A percentile compares a stretch with the other conserved stretches of the same genome.
These are phyloP conservation scores for Tadarida brasiliensis DNA, from an alignment of 2,797 vertebrate species.

Conservation along the genomic window DNA sequence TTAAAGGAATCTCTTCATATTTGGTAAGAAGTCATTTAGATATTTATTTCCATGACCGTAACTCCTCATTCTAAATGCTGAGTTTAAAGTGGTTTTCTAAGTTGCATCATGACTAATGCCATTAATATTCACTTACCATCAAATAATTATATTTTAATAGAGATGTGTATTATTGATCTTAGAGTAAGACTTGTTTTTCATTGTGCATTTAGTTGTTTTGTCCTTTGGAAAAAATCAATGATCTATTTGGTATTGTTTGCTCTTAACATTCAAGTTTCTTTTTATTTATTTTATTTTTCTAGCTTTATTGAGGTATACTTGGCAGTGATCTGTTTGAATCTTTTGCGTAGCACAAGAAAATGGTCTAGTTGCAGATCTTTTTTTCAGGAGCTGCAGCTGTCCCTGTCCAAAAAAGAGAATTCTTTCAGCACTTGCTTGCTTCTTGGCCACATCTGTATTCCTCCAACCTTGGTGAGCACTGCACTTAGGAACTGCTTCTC, in stretches of 20 bases:
- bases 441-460: not conserved
- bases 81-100: constrained; percentile 59
- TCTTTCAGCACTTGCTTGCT: not conserved
- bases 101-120: not conserved
- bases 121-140: not conserved
- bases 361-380: not conserved
- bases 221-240: constrained; percentile 34
- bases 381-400: not conserved
- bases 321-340: not conserved
- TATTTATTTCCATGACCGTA: constrained; percentile 43
- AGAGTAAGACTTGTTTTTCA: not conserved
- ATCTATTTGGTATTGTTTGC: not conserved
- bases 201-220: not conserved
- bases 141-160: constrained; percentile 15
- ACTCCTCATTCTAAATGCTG: constrained; percentile 12
- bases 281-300: not conserved
- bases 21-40: constrained; percentile 12
- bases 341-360: not conserved
- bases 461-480: not conserved
- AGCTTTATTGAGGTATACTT: not conserved
- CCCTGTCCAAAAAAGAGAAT: not conserved
- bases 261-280: constrained; percentile 4
- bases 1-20: not conserved
- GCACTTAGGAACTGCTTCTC: not conserved
- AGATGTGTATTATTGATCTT: not conserved